A percentile compares a stretch with the other conserved stretches of the same genome.
Evolutionary conservation across 1,140 invertebrate genomes (phyloP).

Genomic region (Lordiphosa stackelbergi): DNA sequence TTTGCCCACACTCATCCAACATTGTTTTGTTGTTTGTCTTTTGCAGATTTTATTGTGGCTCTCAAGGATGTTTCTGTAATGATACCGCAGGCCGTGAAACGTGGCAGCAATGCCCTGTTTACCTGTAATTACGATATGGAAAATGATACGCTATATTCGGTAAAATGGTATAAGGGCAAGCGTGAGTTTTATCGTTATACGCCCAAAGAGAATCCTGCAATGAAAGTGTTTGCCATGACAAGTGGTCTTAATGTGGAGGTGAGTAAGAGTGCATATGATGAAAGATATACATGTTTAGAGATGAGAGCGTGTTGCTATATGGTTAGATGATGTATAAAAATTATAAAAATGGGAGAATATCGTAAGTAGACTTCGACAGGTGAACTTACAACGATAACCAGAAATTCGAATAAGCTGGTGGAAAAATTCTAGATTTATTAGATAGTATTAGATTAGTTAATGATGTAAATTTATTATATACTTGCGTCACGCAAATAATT

Average conservation of each 20-base stretch:
- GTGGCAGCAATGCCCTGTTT: slow-evolving; percentile 84
- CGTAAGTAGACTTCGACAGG: no score
- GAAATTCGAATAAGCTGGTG: no score
- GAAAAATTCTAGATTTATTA: no score
- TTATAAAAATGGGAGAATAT: no score
- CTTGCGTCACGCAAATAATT: no score
- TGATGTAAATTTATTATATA: no score
- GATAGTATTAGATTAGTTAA: no score
- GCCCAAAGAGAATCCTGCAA: slow-evolving; percentile 82
- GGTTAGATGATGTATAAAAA: no score
- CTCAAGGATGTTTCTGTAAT: slow-evolving; percentile 82
- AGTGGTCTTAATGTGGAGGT: slow-evolving; percentile 84
- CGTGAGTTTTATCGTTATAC: slow-evolving; percentile 85
- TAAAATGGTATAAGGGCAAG: slow-evolving; percentile 88
- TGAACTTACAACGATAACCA: no score
- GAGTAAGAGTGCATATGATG: slow-evolving; percentile 77
- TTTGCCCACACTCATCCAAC: slow-evolving; percentile 26
- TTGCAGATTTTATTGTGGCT: slow-evolving; percentile 78
- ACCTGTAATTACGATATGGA: slow-evolving; percentile 89
- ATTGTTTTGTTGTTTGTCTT: slow-evolving; percentile 26
- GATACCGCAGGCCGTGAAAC: slow-evolving; percentile 84
- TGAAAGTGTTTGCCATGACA: slow-evolving; percentile 81
- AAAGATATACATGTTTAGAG: no score
- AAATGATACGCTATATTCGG: slow-evolving; percentile 86
- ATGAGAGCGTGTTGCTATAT: background rate